phyloP scores from a whole-genome alignment of 2,888 invertebrate genomes.

The Eueremaeus valkanovi region DNA sequence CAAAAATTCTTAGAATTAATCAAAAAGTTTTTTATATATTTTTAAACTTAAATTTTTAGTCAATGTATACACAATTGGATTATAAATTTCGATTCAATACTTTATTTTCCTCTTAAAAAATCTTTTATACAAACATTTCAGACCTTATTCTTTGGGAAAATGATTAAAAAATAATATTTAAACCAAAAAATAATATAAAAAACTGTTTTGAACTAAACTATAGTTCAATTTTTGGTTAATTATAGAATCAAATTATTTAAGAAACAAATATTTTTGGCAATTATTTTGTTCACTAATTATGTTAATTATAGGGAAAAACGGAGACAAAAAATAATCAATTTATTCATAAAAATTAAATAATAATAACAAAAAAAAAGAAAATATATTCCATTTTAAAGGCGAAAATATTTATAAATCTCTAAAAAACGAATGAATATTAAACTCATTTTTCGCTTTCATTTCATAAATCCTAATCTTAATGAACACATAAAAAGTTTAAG shows the following conservation, averaged over 20 bases:
- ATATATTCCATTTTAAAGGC: not conserved
- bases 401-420: too few relatives aligned
- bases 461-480: not conserved
- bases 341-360: not conserved
- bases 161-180: not conserved
- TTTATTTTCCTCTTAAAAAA: not conserved
- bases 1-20: not conserved
- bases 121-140: not conserved
- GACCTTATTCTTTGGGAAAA: not conserved
- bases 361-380: not conserved
- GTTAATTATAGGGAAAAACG: not conserved
- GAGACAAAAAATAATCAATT: not conserved
- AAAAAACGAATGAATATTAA: too few relatives aligned
- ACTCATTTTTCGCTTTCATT: not conserved
- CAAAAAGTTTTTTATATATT: not conserved
- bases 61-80: too few relatives aligned
- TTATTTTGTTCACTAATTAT: not conserved
- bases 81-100: not conserved
- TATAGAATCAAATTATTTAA: not conserved
- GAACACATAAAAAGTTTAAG: not conserved
- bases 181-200: too few relatives aligned
- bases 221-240: too few relatives aligned
- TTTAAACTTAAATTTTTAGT: not conserved
- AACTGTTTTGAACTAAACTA: not conserved
- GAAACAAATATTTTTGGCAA: not conserved